Evolutionary conservation across 2,113 vertebrate genomes (phyloP), one percentile per base, ranked within the genome.

Genomic region (Symphodus melops): DNA sequence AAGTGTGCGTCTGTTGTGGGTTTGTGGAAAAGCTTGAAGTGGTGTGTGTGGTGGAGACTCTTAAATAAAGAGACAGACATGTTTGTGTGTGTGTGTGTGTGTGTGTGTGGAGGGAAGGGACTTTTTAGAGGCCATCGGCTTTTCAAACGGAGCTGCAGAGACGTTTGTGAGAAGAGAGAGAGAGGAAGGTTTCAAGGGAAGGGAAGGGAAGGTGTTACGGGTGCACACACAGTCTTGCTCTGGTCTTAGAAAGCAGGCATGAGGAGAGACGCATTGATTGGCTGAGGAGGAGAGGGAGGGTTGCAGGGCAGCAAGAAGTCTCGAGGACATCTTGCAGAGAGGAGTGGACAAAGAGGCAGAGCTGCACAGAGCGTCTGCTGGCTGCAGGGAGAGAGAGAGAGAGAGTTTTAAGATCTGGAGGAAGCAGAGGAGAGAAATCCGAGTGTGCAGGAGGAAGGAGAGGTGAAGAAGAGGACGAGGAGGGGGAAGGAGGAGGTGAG

Each of bases 261-360:
- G 48, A 72, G 68, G 51, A 68, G 75, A 61, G 63, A n/a, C 57
- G 0, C 8, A 2, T 68, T 17, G 75, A 88, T 90, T 89, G 87
- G 89, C 79, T 33, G 75, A 80, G 89, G 81, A 82, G 67, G 33
- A 66, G 75, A 79, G 83, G 82, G 78, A 61, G 83, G 69, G 76
- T 85, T 66, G 51, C n/a, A 23, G 72, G 49, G 68, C 71, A 39
- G 70, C 28, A 75, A 88, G 79, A 75, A 86, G 84, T 68, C 86
- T 83, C 42, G 3, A 62, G 85, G 74, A 77, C 57, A 13, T 79
- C 77, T 88, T 79, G 65, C 1, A 55, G 82, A 55, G 82, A 83
- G 75, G 79, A 84, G 83, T 51, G 63, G 72, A 86, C 74, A 73
- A 46, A 72, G 70, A 53, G 80, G 67, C 83, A 66, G 68, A 72